These are phyloP conservation scores for Nephrotoma guestfalica DNA, from an alignment of 2,888 invertebrate genomes.

Conservation along the genomic window DNA sequence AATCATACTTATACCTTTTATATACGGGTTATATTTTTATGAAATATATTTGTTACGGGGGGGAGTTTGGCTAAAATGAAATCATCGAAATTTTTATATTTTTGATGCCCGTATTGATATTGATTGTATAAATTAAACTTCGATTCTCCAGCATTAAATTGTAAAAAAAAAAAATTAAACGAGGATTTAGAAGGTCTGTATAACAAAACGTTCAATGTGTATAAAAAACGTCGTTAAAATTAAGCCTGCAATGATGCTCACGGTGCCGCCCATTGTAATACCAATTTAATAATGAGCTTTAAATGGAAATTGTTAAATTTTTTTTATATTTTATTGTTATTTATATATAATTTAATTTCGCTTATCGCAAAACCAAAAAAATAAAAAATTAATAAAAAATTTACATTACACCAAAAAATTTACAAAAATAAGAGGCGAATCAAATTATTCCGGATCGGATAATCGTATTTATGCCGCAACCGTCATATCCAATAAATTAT, in stretches of 20 bases:
- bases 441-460: neutral
- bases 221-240: neutral
- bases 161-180: neutral
- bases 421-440: neutral
- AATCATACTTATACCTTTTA: neutral
- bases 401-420: neutral
- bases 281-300: neutral
- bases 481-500: neutral
- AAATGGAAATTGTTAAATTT: neutral
- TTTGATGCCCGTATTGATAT: neutral
- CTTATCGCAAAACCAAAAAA: neutral
- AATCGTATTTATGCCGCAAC: neutral
- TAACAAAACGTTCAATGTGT: neutral
- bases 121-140: neutral
- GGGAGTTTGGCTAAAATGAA: neutral
- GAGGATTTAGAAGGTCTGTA: neutral
- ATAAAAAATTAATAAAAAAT: neutral
- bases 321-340: neutral
- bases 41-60: neutral
- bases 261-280: neutral
- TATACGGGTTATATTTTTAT: neutral
- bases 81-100: neutral
- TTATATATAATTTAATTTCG: neutral
- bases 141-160: neutral
- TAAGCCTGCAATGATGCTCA: neutral